Evolutionary conservation across 1,140 invertebrate genomes (phyloP).

Genomic region (Bombus picipes): DNA sequence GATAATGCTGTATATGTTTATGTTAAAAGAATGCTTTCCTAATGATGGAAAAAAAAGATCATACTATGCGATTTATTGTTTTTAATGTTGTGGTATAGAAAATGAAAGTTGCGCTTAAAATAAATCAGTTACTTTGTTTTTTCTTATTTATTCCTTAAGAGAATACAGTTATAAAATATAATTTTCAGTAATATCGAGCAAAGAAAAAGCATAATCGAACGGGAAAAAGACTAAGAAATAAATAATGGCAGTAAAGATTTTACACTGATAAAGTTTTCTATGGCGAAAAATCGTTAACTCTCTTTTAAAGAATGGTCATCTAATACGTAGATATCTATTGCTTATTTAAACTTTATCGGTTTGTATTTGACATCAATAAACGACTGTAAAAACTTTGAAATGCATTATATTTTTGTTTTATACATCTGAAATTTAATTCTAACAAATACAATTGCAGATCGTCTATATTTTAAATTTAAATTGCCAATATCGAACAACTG

Average conservation of each 20-base stretch:
- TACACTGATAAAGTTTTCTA: conserved; percentile 43
- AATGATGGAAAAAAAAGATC: conserved; percentile 5
- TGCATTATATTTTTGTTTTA: conserved; percentile 4
- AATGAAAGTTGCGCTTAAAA: conserved; percentile 30
- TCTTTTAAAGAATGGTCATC: conserved; percentile 54
- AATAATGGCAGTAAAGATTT: conserved; percentile 46
- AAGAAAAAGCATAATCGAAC: conserved; percentile 33
- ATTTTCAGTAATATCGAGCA: conserved; percentile 43
- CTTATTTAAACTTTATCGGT: conserved; percentile 64
- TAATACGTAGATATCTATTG: conserved; percentile 60
- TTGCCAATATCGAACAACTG: not conserved
- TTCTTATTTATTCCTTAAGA: conserved; percentile 35
- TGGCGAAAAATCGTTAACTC: conserved; percentile 40
- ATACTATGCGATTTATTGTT: conserved; percentile 32
- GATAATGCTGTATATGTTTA: conserved; percentile 25
- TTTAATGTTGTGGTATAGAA: conserved; percentile 10
- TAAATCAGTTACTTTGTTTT: conserved; percentile 27
- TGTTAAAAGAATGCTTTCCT: conserved; percentile 11
- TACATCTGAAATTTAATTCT: not conserved
- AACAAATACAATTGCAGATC: not conserved
- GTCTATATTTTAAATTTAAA: conserved; percentile 18
- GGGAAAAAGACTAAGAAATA: conserved; percentile 3
- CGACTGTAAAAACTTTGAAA: conserved; percentile 58
- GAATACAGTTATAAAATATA: conserved; percentile 32
- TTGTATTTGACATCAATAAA: conserved; percentile 71